A percentile compares a stretch with the other conserved stretches of the same genome.
Conservation (phyloP, 2,888 invertebrate species). For the Drosophila mimetica region DNA sequence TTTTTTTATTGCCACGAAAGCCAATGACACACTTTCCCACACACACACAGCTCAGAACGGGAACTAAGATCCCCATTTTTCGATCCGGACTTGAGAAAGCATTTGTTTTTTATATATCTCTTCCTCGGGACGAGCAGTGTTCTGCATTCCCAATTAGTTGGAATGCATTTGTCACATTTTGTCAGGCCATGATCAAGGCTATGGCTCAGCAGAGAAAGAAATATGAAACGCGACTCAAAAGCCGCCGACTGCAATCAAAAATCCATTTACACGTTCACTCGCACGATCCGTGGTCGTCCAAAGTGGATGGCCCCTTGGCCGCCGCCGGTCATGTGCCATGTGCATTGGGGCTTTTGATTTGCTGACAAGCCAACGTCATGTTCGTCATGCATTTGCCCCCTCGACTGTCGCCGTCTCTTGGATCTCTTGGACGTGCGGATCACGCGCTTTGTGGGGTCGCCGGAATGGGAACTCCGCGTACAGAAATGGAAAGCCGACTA, state of each 20-base stretch:
- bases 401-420: background rate
- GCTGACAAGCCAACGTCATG: conserved; percentile 66
- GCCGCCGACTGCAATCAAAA: conserved; percentile 69
- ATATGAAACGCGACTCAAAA: conserved; percentile 31
- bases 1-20: background rate
- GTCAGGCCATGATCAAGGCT: conserved; percentile 60
- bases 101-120: conserved; percentile 35
- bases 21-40: conserved; percentile 1
- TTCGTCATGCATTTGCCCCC: conserved; percentile 20
- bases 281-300: conserved; percentile 28
- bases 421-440: conserved; percentile 56
- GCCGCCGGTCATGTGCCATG: background rate
- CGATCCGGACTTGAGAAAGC: background rate
- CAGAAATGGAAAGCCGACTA: background rate
- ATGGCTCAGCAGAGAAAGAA: too few species aligned
- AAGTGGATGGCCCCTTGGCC: conserved; percentile 10
- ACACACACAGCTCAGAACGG: background rate
- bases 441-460: conserved; percentile 65
- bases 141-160: conserved; percentile 19
- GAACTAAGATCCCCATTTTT: background rate
- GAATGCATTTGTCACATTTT: conserved; percentile 19
- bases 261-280: conserved; percentile 68
- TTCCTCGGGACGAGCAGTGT: background rate
- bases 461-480: background rate
- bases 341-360: conserved; percentile 32